Base-by-base conservation (phyloP, 2,113 vertebrate genomes). In the Anthoscopus minutus region DNA sequence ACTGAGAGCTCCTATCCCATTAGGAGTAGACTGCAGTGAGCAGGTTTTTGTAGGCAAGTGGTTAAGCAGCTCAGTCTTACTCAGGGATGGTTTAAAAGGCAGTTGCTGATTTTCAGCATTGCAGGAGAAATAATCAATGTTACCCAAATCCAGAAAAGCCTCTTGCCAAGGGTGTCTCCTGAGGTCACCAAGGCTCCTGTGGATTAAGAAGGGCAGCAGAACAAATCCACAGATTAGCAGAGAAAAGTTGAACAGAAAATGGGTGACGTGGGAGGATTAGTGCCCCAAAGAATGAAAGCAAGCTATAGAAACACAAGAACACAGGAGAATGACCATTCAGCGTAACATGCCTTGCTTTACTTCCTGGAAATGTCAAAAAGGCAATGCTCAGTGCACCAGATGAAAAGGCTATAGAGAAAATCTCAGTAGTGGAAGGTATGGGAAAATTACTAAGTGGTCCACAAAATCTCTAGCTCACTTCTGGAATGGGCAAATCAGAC, bases 211-310 rank as follows among this genome's bases (percentile, higher is more conserved):
- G 45, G 71, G 62, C 85, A 89, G 74, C 71, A 88, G 89, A 94
- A 95, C 74, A 92, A 97, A 97, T 89, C 87, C 89, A 89, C 62
- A 92, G 89, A 97, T 96, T 92, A 95, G 64, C 42, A 95, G 58
- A 82, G 79, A 93, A 94, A 94, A 95, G 38, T 86, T 94, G 64
- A 88, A 95, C 66, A 89, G 81, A 89, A 94, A 86, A 88, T 57
- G 91, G 79, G 91, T 82, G 81, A 95, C 84, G 85, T 30, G 6
- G 58, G 35, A 91, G 67, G 89, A 94, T 95, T 95, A 94, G 45
- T 4, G 4, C 47, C 71, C 62, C 56, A 61, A 73, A 89, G 84
- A 35, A 92, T 19, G 15, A 91, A 94, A 92, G 53, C 33, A 81
- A 91, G 37, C 85, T 77, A 95, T 0, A 91, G 71, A 91, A 95